Percentiles rank a stretch among this genome's conserved stretches.
Evolutionary conservation across 2,797 vertebrate genomes (phyloP).

Genomic region (Spinus olivaceus): DNA sequence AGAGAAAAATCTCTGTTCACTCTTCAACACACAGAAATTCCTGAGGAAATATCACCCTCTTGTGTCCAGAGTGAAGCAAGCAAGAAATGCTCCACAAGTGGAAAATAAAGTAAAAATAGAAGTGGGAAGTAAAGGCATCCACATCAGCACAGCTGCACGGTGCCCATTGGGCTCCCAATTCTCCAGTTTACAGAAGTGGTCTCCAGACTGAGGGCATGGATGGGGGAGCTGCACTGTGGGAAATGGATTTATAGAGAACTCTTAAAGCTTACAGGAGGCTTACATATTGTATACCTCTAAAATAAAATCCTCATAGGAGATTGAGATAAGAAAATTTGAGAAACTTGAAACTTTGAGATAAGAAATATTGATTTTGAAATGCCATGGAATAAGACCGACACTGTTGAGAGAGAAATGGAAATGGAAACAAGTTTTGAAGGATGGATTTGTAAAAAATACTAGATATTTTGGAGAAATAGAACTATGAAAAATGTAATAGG

Average conservation of each 20-base stretch:
- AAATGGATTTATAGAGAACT: background rate
- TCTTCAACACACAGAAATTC: background rate
- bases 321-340: too few relatives aligned
- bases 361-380: background rate
- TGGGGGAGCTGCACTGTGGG: background rate
- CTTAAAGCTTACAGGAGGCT: background rate
- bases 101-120: background rate
- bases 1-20: background rate
- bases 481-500: background rate
- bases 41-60: slow-evolving; percentile 56
- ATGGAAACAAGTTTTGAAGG: background rate
- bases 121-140: background rate
- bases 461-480: background rate
- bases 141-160: fast-evolving
- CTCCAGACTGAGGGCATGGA: background rate
- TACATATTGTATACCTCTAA: background rate
- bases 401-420: background rate
- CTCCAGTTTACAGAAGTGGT: fast-evolving
- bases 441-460: background rate
- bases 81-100: background rate
- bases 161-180: fast-evolving
- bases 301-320: too few relatives aligned
- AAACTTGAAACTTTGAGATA: background rate
- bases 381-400: background rate
- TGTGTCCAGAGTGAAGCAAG: background rate